Percentiles rank a stretch among this genome's conserved stretches.
Evolutionary conservation across 2,888 invertebrate species (phyloP).

Genomic region (Scrobipalpa atriplicella): DNA sequence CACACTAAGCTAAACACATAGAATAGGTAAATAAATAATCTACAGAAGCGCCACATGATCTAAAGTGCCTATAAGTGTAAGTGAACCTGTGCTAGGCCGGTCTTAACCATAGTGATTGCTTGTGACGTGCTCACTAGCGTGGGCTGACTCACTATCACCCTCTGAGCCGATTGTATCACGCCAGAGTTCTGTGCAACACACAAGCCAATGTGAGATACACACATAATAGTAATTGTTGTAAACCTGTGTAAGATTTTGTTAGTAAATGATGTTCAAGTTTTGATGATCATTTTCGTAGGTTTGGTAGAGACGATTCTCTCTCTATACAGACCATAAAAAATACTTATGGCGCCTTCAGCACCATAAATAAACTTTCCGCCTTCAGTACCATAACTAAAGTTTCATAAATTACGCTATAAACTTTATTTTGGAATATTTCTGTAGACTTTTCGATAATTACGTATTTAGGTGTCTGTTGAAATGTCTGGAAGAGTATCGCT

Average conservation of each 20-base stretch:
- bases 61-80: conserved; percentile 42
- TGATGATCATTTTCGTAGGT: too few relatives aligned
- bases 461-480: too few relatives aligned
- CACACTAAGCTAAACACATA: conserved; percentile 3
- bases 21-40: conserved; percentile 9
- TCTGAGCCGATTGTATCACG: conserved; percentile 76
- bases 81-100: conserved; percentile 52
- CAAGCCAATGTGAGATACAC: conserved; percentile 6
- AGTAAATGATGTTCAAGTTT: too few relatives aligned
- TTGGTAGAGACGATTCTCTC: too few relatives aligned
- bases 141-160: conserved; percentile 74
- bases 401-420: too few relatives aligned
- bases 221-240: background rate
- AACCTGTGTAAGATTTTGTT: background rate
- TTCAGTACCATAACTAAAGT: too few relatives aligned
- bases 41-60: conserved; percentile 32
- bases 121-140: conserved; percentile 72
- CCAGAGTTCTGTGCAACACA: conserved; percentile 66
- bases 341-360: too few relatives aligned
- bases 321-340: too few relatives aligned
- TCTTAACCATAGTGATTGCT: conserved; percentile 69
- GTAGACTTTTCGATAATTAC: too few relatives aligned
- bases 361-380: too few relatives aligned
- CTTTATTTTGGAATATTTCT: too few relatives aligned
- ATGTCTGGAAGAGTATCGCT: background rate